These are phyloP conservation scores for Epinephelus coioides DNA, from an alignment of 2,797 vertebrate genomes.

Conservation along the genomic window DNA sequence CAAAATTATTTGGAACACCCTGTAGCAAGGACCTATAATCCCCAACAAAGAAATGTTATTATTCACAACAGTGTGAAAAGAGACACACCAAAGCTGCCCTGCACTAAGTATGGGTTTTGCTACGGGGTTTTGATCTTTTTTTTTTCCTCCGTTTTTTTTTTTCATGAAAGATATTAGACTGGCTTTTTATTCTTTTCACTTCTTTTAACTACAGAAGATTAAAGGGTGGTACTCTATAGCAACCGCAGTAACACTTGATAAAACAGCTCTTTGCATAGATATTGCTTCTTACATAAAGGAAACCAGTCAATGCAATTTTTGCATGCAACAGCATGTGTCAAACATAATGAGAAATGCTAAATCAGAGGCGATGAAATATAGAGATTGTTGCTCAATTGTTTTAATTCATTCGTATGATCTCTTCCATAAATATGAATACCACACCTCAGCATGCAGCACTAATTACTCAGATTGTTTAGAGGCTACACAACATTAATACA, in stretches of 20 bases:
- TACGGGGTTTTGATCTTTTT: conserved; percentile 66
- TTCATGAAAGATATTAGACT: conserved; percentile 69
- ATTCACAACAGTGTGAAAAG: conserved; percentile 78
- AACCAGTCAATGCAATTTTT: conserved; percentile 55
- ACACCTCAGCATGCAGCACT: conserved; percentile 3
- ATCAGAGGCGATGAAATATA: conserved; percentile 46
- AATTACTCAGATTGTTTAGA: conserved; percentile 27
- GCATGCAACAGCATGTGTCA: conserved; percentile 58
- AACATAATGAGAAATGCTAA: conserved; percentile 60
- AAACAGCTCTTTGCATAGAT: conserved; percentile 73
- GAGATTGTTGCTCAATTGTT: conserved; percentile 39
- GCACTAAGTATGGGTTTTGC: conserved; percentile 68
- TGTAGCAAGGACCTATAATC: conserved; percentile 79
- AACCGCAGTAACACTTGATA: conserved; percentile 66
- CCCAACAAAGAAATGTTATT: conserved; percentile 78
- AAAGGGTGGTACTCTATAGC: conserved; percentile 54
- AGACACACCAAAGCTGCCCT: conserved; percentile 72
- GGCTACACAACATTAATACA: background rate
- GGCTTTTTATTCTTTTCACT: conserved; percentile 67
- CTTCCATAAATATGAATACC: conserved; percentile 20
- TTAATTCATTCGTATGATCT: conserved; percentile 35
- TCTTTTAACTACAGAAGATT: conserved; percentile 71
- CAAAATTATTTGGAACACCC: conserved; percentile 77
- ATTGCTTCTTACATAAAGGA: conserved; percentile 66
- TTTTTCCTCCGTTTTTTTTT: conserved; percentile 20